Conservation (phyloP, 2,113 vertebrate genomes). For the Erythrocebus patas region DNA sequence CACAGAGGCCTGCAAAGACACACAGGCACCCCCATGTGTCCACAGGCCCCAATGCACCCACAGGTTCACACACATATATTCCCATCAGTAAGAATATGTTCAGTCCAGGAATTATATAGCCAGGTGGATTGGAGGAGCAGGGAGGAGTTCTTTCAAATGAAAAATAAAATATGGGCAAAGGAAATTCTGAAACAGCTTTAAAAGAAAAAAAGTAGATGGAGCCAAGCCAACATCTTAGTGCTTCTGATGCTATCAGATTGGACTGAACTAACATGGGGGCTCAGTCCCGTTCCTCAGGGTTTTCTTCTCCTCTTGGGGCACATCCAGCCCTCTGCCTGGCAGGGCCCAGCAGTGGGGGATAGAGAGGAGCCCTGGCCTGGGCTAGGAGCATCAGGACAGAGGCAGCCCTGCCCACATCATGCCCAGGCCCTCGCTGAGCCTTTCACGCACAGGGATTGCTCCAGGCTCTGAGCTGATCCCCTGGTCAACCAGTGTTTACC, state of each 20-base stretch:
- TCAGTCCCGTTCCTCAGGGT: not conserved
- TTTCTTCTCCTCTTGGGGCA: not conserved
- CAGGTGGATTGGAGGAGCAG: not conserved
- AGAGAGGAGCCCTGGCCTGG: too few species aligned
- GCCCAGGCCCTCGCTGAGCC: not conserved
- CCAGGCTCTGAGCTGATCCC: not conserved
- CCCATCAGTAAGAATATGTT: not conserved
- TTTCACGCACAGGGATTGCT: not conserved
- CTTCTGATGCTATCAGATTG: slow-evolving; percentile 43
- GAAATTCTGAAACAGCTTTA: slow-evolving; percentile 65
- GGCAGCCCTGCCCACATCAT: fast-evolving
- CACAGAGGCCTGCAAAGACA: not conserved
- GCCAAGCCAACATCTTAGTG: slow-evolving; percentile 39
- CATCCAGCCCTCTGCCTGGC: not conserved
- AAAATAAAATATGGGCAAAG: slow-evolving; percentile 72
- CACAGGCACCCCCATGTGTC: not conserved
- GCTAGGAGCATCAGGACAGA: not conserved
- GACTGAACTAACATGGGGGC: not conserved
- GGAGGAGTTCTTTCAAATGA: slow-evolving; percentile 51
- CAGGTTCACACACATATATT: fast-evolving
- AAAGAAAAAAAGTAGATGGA: slow-evolving; percentile 36
- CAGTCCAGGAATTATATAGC: not conserved
- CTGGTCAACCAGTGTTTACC: not conserved
- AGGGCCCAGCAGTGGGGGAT: not conserved
- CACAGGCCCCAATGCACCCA: not conserved